Percentiles rank a stretch among this genome's conserved stretches.
Conservation (phyloP, 2,797 vertebrate genomes). For the Apogon talboti region DNA sequence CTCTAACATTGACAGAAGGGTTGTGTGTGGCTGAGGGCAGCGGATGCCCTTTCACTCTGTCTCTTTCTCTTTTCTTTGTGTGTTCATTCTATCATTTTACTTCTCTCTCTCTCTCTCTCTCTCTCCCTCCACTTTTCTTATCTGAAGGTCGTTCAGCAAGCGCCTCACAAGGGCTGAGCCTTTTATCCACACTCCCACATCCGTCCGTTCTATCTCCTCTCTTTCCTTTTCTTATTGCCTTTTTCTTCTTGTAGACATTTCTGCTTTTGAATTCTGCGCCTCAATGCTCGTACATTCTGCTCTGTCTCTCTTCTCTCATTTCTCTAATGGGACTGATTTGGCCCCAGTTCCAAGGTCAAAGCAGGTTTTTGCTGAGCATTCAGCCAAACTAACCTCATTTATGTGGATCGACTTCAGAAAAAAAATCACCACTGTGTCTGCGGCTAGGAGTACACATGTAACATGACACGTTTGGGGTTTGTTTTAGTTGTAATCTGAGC, state of each 20-base stretch:
- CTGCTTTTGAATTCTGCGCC: slow-evolving; percentile 6
- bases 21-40: slow-evolving; percentile 68
- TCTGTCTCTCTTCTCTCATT: slow-evolving; percentile 46
- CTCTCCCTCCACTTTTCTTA: slow-evolving; percentile 26
- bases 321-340: slow-evolving; percentile 62
- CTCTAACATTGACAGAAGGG: slow-evolving; percentile 65
- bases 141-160: slow-evolving; percentile 58
- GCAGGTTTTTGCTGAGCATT: slow-evolving; percentile 53
- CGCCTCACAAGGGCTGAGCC: slow-evolving; percentile 7
- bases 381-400: slow-evolving; percentile 59
- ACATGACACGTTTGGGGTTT: no score
- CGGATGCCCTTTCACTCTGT: slow-evolving; percentile 49
- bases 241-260: slow-evolving; percentile 21
- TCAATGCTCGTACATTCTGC: no score
- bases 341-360: slow-evolving; percentile 63
- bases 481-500: no score
- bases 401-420: slow-evolving; percentile 44
- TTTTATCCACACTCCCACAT: slow-evolving; percentile 28
- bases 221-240: slow-evolving; percentile 14
- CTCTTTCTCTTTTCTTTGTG: slow-evolving; percentile 19
- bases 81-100: slow-evolving; percentile 7
- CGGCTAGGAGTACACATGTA: slow-evolving; percentile 1
- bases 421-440: slow-evolving; percentile 44
- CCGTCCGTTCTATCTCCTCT: slow-evolving; percentile 18
- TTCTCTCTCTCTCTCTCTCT: slow-evolving; percentile 14